Percentiles rank a stretch among this genome's conserved stretches.
phyloP scores from a whole-genome alignment of 2,888 invertebrate species.

The Chirona hameri region DNA sequence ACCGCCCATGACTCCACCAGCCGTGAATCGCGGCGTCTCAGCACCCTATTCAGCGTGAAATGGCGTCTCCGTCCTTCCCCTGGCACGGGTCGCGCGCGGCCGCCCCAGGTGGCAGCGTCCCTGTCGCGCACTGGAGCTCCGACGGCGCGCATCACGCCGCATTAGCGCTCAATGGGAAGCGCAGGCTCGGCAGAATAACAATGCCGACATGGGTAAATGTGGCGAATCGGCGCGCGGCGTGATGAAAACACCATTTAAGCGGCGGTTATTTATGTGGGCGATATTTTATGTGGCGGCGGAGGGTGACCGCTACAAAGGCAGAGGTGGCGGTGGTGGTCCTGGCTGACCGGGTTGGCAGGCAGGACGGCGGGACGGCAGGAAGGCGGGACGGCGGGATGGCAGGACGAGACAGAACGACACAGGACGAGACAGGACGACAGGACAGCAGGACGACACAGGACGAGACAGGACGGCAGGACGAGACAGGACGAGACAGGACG shows the following conservation, averaged over 20 bases:
- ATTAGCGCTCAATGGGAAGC: slow-evolving; percentile 2
- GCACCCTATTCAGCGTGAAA: too few relatives aligned
- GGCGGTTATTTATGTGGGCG: neutral
- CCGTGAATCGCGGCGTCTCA: too few relatives aligned
- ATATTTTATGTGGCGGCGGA: neutral
- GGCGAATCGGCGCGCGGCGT: neutral
- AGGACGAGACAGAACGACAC: too few relatives aligned
- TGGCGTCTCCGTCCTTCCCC: neutral
- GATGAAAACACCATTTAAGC: slow-evolving; percentile 8
- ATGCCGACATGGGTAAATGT: slow-evolving; percentile 22
- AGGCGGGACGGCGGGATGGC: neutral
- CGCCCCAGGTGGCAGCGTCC: neutral
- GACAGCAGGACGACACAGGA: too few relatives aligned
- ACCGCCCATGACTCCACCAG: too few relatives aligned
- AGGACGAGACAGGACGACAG: too few relatives aligned
- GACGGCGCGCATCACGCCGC: neutral
- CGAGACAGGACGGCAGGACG: too few relatives aligned
- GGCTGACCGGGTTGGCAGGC: too few relatives aligned
- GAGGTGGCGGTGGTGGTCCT: neutral
- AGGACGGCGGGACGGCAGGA: neutral
- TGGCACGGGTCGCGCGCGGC: neutral
- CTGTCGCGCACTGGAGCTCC: neutral
- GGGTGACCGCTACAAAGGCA: neutral
- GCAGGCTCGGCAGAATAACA: neutral
- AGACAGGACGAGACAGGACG: too few relatives aligned